Base-by-base conservation (phyloP, 2,888 invertebrate species). In the Muschampia plurimacula region DNA sequence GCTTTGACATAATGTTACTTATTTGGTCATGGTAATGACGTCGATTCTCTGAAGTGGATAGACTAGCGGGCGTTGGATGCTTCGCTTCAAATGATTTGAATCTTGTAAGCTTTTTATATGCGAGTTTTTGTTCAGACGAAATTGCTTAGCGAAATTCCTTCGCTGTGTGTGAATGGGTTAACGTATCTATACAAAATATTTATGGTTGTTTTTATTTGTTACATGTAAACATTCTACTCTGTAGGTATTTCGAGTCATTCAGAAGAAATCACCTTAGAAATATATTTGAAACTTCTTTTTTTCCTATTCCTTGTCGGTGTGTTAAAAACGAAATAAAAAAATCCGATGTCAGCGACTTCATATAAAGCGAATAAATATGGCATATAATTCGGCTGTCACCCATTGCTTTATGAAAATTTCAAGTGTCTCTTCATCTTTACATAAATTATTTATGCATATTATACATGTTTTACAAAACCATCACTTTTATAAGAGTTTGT, bases 1-100 rank as follows among this genome's bases (percentile, higher is more conserved):
- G 69, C n/a, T 71, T 60, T 64, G 64, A 70, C 64, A 64, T 57
- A 63, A 55, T 70, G 55, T 36, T 36, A 9, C 12, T 39, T 64
- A 64, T 64, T 63, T 70, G 64, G 57, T 12, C 52, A 36, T 36
- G 5, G 59, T 9, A 59, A 13, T 67, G 57, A 67, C 15, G 67
- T 67, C 66, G 52, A n/a, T 67, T 55, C 55, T 67, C 22, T 39
- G 67, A 57, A 67, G 55, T 66, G 46, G 64, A n/a, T 22, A 22
- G 46, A 6, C 41, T 28, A 9, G 62, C 39, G 13, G 44, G 41
- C 22, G 44, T 66, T 65, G 52, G 28, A 52, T n/a, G 39, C n/a
- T 13, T 36, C 36, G 64, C 46, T 46, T 5, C 41, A 44, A 46
- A 28, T 66, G 65, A 52, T 41, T 67, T 49, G 67, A 67, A 67